Evolutionary conservation across 2,113 vertebrate species (phyloP).

Genomic region (Mustelus asterias): DNA sequence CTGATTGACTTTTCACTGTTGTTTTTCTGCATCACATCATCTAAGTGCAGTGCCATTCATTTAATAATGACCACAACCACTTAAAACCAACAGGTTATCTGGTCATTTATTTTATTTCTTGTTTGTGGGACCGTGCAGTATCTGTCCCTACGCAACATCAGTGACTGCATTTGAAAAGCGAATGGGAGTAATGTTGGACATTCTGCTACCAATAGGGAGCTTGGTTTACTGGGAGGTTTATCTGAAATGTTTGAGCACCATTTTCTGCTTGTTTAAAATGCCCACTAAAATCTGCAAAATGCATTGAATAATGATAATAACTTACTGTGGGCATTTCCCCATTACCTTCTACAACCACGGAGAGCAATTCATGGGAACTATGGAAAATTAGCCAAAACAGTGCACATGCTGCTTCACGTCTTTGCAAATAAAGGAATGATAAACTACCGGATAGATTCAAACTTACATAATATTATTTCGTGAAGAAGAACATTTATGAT

Average conservation of each 20-base stretch:
- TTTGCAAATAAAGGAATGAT: not conserved
- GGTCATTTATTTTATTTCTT: not conserved
- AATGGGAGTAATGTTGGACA: not conserved
- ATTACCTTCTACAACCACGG: not conserved
- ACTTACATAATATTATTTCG: not conserved
- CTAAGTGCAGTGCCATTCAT: not conserved
- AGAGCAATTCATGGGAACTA: not conserved
- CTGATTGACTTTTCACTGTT: not conserved
- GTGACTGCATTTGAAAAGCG: not conserved
- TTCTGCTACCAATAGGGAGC: not conserved
- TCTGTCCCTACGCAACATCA: not conserved
- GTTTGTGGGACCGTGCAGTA: not conserved
- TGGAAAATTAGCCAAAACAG: not conserved
- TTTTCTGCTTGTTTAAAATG: not conserved
- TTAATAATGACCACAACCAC: not conserved
- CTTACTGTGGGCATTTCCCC: not conserved
- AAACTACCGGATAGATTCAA: not conserved
- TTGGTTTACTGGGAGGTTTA: not conserved
- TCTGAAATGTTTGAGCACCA: not conserved
- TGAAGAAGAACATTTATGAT: not conserved
- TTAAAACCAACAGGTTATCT: not conserved
- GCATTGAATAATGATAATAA: not conserved
- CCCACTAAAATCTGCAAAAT: not conserved
- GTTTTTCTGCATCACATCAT: not conserved
- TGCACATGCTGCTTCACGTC: not conserved